Conservation (phyloP, 2,888 invertebrate species). For the Abrostola tripartita region DNA sequence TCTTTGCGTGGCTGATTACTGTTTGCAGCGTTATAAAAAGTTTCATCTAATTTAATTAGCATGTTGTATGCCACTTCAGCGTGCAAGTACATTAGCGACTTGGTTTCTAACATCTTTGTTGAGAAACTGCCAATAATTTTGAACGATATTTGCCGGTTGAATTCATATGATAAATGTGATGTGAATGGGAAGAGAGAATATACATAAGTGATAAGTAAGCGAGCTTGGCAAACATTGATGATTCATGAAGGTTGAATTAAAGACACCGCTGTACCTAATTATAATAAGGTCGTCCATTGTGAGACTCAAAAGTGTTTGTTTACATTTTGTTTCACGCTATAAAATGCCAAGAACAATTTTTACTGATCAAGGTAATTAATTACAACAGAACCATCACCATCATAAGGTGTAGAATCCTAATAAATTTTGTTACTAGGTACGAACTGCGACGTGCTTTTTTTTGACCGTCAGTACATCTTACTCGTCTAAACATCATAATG, state of each 20-base stretch:
- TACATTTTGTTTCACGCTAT: not conserved
- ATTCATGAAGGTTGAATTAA: not conserved
- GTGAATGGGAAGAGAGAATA: too few relatives aligned
- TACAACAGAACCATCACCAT: too few relatives aligned
- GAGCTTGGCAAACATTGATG: not conserved
- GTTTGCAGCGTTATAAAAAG: too few relatives aligned
- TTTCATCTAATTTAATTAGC: conserved; percentile 40
- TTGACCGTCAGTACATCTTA: too few relatives aligned
- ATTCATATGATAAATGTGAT: too few relatives aligned
- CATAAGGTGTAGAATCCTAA: too few relatives aligned
- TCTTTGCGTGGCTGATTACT: too few relatives aligned
- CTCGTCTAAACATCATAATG: too few relatives aligned
- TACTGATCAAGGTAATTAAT: too few relatives aligned
- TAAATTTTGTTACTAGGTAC: too few relatives aligned
- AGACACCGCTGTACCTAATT: not conserved
- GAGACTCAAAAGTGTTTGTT: not conserved
- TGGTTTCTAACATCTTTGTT: conserved; percentile 10
- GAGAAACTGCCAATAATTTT: not conserved
- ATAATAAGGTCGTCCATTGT: not conserved
- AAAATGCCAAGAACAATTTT: not conserved
- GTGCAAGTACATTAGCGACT: conserved; percentile 26
- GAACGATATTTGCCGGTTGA: not conserved
- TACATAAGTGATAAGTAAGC: not conserved
- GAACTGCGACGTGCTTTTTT: too few relatives aligned
- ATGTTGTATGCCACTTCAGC: conserved; percentile 16